Conservation (phyloP, 2,888 invertebrate species). For the Nineta flava region DNA sequence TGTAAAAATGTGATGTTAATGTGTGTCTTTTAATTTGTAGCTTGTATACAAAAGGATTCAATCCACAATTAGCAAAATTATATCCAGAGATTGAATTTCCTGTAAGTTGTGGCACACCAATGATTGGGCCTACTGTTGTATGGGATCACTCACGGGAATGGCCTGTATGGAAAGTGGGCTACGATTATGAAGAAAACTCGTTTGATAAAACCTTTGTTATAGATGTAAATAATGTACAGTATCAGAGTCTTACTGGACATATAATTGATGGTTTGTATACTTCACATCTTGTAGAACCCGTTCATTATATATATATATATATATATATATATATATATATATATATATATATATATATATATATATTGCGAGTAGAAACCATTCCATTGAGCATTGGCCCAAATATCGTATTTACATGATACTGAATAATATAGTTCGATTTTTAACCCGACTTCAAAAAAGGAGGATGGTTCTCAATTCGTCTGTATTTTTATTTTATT, state of each 20-base stretch:
- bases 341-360: no score
- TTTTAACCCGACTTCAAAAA: no score
- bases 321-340: no score
- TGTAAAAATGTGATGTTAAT: neutral
- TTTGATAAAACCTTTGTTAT: conserved; percentile 47
- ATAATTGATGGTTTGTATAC: conserved; percentile 58
- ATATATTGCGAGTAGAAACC: no score
- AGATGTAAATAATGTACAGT: conserved; percentile 44
- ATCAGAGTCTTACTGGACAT: conserved; percentile 62
- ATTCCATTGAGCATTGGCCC: no score
- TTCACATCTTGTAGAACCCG: neutral
- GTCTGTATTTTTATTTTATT: no score
- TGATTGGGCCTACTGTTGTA: conserved; percentile 62
- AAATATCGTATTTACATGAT: no score
- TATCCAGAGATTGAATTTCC: conserved; percentile 66
- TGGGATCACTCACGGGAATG: conserved; percentile 78
- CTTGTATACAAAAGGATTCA: conserved; percentile 60
- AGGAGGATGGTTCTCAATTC: no score
- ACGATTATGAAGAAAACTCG: conserved; percentile 47
- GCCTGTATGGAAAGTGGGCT: conserved; percentile 51
- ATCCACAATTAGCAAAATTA: conserved; percentile 56
- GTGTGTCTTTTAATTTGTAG: conserved; percentile 28
- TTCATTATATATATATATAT: no score
- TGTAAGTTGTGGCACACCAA: conserved; percentile 73
- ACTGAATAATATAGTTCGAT: no score